Base-by-base conservation (phyloP, 2,113 vertebrate genomes). In the Pycnonotus jocosus region DNA sequence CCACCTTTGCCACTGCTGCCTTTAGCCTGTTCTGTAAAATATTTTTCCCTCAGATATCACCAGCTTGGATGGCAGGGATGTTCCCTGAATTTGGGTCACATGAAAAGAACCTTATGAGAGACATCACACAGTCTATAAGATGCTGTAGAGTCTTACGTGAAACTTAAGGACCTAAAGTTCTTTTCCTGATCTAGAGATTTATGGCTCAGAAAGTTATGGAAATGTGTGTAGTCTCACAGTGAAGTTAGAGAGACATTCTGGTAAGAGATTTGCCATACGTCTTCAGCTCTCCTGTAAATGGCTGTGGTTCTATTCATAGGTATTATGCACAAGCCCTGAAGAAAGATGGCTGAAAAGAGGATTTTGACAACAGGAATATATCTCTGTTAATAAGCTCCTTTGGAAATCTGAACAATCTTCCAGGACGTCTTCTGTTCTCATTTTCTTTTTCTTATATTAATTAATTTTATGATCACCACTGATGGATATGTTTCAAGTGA, bases 401-500 rank as follows among this genome's bases (percentile, higher is more conserved):
- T 87, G 58, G 54, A 96, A 95, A 88, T 91, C 78, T 90, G 78
- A 70, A 78, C 12, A 90, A 58, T 90, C 79, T 92, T 94, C 70
- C 64, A 88, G 42, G 77, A 74, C 66, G 31, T 78, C 84, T 74
- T 92, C 74, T 77, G 45, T 86, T 93, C 93, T 91, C 42, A 68
- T 95, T 95, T 85, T 40, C 65, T 71, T 93, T 90, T 37, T 80
- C 23, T 45, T 44, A 24, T 70, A 76, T 90, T 91, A 97, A 97
- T 95, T 97, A 96, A 82, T 96, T 90, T 96, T 91, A 50, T 69
- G 51, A 92, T 96, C 72, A 48, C 44, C 53, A 42, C 27, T 93
- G 91, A 94, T 94, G 60, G 87, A 85, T 96, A 95, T 74, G 31
- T 96, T 96, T 97, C 91, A 95, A 72, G 61, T 72, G 85, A 96